Conservation (phyloP, 1,140 invertebrate species). For the Drosophila willistoni region DNA sequence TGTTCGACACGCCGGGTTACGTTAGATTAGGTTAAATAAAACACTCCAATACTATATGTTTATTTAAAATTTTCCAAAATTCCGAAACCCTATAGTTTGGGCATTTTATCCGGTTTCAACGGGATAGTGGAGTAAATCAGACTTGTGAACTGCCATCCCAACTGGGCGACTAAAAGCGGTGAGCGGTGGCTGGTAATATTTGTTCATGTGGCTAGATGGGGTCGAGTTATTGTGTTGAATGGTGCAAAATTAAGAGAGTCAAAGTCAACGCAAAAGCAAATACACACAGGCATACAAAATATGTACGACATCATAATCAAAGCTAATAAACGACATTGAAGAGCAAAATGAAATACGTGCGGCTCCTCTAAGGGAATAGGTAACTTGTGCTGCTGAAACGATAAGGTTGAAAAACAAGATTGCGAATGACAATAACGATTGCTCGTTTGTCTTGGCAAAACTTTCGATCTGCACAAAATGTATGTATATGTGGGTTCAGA, state of each 20-base stretch:
- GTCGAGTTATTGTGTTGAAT: conserved; percentile 13
- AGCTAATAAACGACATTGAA: conserved; percentile 27
- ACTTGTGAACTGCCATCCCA: neutral
- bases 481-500: neutral
- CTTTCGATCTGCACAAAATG: neutral
- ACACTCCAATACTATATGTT: too few relatives aligned
- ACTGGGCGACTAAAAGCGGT: neutral
- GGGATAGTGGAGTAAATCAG: neutral
- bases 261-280: conserved; percentile 15
- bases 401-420: conserved; percentile 3
- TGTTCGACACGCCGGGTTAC: neutral
- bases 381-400: conserved; percentile 7
- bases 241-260: conserved; percentile 16
- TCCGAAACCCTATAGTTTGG: neutral
- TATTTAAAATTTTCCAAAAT: neutral
- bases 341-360: conserved; percentile 25
- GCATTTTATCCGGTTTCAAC: neutral
- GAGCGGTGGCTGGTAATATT: neutral
- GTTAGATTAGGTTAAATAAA: too few relatives aligned
- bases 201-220: conserved; percentile 6
- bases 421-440: conserved; percentile 9
- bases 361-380: conserved; percentile 16
- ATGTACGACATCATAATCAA: conserved; percentile 20
- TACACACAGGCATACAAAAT: conserved; percentile 27
- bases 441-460: conserved; percentile 2